Conservation (phyloP, 2,113 vertebrate species). For the Nipponia nippon region DNA sequence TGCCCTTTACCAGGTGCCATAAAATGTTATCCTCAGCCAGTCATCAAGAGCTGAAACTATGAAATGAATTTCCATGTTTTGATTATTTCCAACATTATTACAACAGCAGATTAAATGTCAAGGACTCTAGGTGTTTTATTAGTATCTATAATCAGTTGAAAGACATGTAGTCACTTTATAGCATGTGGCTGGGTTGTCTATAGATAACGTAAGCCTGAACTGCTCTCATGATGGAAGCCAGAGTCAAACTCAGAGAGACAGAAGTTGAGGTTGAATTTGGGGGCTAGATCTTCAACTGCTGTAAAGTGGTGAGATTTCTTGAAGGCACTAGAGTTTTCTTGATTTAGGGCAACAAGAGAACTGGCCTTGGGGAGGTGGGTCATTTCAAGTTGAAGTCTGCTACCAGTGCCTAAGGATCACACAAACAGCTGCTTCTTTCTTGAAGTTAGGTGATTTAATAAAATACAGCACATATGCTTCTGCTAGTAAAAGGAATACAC, state of each 20-base stretch:
- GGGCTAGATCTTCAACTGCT: background rate
- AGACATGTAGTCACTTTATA: background rate
- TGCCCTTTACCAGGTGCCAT: background rate
- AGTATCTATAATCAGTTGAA: background rate
- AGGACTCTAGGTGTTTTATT: background rate
- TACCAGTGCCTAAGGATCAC: background rate
- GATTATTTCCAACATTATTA: constrained; percentile 11
- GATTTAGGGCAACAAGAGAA: background rate
- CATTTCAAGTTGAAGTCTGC: background rate
- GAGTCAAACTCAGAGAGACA: background rate
- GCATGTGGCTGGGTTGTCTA: background rate
- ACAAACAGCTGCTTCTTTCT: background rate
- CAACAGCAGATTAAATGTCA: constrained; percentile 10
- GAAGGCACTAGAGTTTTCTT: background rate
- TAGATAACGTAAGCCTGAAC: background rate
- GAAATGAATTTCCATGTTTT: background rate
- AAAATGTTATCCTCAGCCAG: background rate
- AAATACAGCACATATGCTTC: background rate
- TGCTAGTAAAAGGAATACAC: background rate
- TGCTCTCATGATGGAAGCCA: background rate
- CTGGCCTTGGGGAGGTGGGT: background rate
- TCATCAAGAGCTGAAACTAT: background rate
- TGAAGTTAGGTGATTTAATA: background rate
- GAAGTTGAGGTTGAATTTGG: background rate
- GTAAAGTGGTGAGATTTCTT: background rate